phyloP scores from a whole-genome alignment of 2,888 invertebrate genomes.

The Urechis unicinctus region DNA sequence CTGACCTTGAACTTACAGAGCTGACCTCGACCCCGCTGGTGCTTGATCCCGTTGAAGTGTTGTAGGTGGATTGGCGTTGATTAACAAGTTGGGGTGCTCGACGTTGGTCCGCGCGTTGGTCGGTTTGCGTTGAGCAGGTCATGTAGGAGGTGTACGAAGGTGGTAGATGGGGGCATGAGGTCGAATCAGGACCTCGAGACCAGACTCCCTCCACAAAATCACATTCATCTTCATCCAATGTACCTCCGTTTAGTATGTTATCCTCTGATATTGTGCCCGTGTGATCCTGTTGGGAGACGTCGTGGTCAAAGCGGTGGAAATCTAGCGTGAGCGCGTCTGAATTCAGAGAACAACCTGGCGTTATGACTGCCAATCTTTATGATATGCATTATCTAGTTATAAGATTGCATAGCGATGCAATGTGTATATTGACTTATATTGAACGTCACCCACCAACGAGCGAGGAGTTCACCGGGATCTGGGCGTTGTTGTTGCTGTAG shows the following conservation, averaged over 20 bases:
- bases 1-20: constrained; percentile 21
- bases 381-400: too few species aligned
- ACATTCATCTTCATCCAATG: neutral
- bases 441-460: neutral
- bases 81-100: neutral
- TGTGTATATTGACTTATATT: too few species aligned
- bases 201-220: neutral
- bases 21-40: constrained; percentile 27
- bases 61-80: constrained; percentile 11
- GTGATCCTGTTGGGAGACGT: neutral
- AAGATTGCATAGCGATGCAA: too few species aligned
- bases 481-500: neutral
- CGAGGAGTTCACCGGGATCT: neutral
- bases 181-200: neutral
- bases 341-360: too few species aligned
- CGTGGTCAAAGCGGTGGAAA: neutral
- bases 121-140: neutral
- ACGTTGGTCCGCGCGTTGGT: neutral
- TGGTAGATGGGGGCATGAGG: neutral
- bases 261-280: neutral
- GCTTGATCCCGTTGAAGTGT: constrained; percentile 30
- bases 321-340: neutral
- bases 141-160: neutral
- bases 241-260: neutral
- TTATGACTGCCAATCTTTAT: too few species aligned